Evolutionary conservation across 2,888 invertebrate species (phyloP).

Genomic region (Drosophila nr. perissopoda): DNA sequence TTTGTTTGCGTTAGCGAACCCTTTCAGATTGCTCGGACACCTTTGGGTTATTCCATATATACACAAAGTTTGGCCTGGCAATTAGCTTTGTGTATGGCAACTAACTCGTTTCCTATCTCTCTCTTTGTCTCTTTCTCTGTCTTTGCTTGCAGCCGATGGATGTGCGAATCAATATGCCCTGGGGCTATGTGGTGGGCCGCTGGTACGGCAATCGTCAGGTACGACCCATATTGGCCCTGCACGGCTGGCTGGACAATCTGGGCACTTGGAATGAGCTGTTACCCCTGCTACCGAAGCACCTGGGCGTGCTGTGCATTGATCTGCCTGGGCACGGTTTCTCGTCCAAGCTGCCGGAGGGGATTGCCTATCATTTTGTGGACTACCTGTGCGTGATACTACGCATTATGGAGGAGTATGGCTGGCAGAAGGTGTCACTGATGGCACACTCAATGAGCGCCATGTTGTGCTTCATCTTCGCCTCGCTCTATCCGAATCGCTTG

Average conservation of each 20-base stretch:
- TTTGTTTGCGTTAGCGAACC: conserved; percentile 22
- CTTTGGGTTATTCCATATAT: conserved; percentile 39
- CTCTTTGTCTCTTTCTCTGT: background rate
- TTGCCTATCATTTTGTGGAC: conserved; percentile 83
- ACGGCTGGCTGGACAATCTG: conserved; percentile 93
- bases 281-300: conserved; percentile 86
- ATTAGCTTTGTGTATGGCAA: conserved; percentile 58
- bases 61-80: conserved; percentile 54
- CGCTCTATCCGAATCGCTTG: conserved; percentile 85
- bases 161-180: conserved; percentile 88
- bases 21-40: conserved; percentile 10
- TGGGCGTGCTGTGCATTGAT: conserved; percentile 88
- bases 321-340: conserved; percentile 90
- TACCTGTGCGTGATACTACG: conserved; percentile 86
- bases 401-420: conserved; percentile 88
- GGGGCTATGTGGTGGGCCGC: conserved; percentile 89
- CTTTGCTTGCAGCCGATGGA: conserved; percentile 85
- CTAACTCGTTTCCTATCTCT: background rate
- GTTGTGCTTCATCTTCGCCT: conserved; percentile 87
- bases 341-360: conserved; percentile 88
- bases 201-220: conserved; percentile 89
- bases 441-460: conserved; percentile 90
- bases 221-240: conserved; percentile 89
- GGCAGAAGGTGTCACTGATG: conserved; percentile 89
- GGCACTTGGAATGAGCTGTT: conserved; percentile 90